Percentiles rank a stretch among this genome's conserved stretches.
Conservation (phyloP, 2,888 invertebrate genomes). For the Choristoneura rosaceana region DNA sequence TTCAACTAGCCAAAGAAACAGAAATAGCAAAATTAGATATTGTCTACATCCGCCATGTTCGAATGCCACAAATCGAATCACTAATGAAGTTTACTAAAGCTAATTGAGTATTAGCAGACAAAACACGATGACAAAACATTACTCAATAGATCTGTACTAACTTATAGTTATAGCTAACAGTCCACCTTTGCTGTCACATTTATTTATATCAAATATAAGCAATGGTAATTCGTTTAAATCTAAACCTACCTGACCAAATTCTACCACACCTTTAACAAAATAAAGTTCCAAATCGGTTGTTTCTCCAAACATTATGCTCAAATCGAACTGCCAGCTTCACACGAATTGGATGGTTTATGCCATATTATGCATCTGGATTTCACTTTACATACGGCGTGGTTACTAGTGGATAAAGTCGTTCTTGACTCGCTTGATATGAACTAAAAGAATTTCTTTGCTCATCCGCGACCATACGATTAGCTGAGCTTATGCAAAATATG, state of each 20-base stretch:
- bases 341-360: constrained; percentile 18
- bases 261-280: background rate
- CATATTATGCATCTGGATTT: constrained; percentile 26
- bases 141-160: background rate
- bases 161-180: background rate
- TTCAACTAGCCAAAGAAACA: too few relatives aligned
- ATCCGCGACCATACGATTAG: too few relatives aligned
- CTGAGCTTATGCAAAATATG: too few relatives aligned
- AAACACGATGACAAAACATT: too few relatives aligned
- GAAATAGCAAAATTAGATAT: too few relatives aligned
- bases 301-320: constrained; percentile 18
- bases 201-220: background rate
- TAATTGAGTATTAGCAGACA: too few relatives aligned
- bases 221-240: constrained; percentile 14
- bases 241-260: background rate
- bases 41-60: too few relatives aligned
- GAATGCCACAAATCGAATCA: too few relatives aligned
- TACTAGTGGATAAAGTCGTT: background rate
- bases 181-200: background rate
- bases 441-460: too few relatives aligned
- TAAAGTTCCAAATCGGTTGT: background rate
- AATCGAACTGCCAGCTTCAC: constrained; percentile 33
- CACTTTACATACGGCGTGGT: constrained; percentile 15
- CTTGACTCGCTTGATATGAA: background rate
- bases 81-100: too few relatives aligned